Conservation (phyloP, 1,140 invertebrate genomes). For the Musca vetustissima region DNA sequence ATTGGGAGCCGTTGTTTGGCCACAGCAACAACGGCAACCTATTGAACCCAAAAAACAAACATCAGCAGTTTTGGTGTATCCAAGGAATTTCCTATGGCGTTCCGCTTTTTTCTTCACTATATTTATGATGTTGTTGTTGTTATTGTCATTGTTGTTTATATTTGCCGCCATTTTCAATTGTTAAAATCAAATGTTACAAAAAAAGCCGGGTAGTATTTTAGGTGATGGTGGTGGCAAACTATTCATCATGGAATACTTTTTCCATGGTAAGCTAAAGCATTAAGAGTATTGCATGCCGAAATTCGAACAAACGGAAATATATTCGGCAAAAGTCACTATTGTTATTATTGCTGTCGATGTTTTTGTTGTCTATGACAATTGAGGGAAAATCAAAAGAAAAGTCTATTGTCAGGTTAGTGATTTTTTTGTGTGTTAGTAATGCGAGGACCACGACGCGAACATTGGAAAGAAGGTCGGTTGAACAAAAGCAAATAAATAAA, state of each 20-base stretch:
- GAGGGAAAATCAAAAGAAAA: not conserved
- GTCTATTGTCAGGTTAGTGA: conserved; percentile 1
- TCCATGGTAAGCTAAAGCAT: too few species aligned
- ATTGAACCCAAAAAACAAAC: too few species aligned
- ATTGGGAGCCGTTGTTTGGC: too few species aligned
- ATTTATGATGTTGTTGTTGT: conserved; percentile 13
- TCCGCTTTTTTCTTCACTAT: not conserved
- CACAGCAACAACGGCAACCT: too few species aligned
- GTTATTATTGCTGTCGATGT: too few species aligned
- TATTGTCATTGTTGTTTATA: conserved; percentile 11
- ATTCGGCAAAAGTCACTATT: too few species aligned
- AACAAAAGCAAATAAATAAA: not conserved
- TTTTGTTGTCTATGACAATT: not conserved
- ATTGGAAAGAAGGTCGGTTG: not conserved
- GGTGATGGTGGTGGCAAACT: too few species aligned
- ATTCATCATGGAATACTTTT: too few species aligned
- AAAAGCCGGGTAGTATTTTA: too few species aligned
- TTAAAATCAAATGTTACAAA: not conserved
- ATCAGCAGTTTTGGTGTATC: not conserved
- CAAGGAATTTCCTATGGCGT: conserved; percentile 15
- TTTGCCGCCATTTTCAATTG: conserved; percentile 24
- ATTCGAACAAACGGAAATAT: too few species aligned
- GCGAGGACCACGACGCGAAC: conserved; percentile 9
- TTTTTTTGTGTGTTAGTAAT: conserved; percentile 1
- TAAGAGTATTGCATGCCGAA: too few species aligned